Percentiles rank a stretch among this genome's conserved stretches.
phyloP scores from a whole-genome alignment of 1,140 invertebrate species.

The Whitmania pigra region DNA sequence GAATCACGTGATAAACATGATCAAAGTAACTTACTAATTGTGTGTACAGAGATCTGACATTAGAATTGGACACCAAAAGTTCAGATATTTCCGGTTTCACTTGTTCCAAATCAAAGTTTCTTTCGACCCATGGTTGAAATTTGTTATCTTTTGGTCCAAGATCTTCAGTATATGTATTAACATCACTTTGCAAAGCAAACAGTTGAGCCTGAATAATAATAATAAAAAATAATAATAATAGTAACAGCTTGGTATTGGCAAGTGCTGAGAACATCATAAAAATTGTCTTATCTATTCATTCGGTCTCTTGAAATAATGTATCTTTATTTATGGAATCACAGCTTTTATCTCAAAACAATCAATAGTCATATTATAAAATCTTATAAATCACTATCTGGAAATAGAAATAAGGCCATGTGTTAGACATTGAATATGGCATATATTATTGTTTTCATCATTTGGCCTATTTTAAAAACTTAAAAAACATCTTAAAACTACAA shows the following conservation, averaged over 20 bases:
- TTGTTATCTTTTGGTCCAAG: constrained; percentile 40
- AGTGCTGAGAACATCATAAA: background rate
- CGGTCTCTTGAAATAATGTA: too few species aligned
- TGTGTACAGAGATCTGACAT: constrained; percentile 42
- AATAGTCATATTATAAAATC: too few species aligned
- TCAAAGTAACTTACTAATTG: constrained; percentile 37
- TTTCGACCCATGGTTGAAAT: constrained; percentile 40
- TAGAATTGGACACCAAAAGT: constrained; percentile 40
- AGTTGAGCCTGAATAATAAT: constrained; percentile 36
- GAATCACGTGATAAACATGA: background rate
- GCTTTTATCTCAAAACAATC: too few species aligned
- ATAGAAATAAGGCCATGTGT: too few species aligned
- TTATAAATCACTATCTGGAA: too few species aligned
- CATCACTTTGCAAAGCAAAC: constrained; percentile 41
- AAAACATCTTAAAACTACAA: too few species aligned
- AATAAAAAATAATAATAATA: too few species aligned
- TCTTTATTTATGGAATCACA: too few species aligned
- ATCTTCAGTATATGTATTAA: constrained; percentile 38
- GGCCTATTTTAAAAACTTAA: too few species aligned
- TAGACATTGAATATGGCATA: too few species aligned
- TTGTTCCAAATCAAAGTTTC: constrained; percentile 40
- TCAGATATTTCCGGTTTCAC: constrained; percentile 43
- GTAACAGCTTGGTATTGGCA: background rate
- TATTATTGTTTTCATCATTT: too few species aligned
- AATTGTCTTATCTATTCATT: too few species aligned